A percentile compares a stretch with the other conserved stretches of the same genome.
Conservation (phyloP, 2,113 vertebrate genomes). For the Pomatostomus ruficeps region DNA sequence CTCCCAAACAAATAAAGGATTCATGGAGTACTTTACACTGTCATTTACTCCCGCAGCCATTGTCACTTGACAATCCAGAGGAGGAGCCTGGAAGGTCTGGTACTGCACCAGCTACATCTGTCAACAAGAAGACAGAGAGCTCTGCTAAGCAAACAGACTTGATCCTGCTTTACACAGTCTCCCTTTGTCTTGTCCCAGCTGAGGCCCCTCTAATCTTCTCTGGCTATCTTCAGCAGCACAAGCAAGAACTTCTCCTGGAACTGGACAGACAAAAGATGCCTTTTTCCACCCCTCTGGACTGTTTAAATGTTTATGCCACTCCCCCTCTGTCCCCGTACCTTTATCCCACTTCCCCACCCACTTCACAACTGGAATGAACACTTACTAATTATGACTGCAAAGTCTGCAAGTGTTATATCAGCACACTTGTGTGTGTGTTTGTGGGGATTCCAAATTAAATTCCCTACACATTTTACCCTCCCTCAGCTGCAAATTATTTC, state of each 20-base stretch:
- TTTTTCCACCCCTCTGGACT: conserved; percentile 50
- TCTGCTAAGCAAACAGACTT: conserved; percentile 66
- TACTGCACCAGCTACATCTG: conserved; percentile 71
- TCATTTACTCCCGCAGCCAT: conserved; percentile 29
- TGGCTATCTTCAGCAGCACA: conserved; percentile 56
- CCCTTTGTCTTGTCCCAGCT: conserved; percentile 65
- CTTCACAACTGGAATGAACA: not conserved
- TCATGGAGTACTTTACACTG: conserved; percentile 56
- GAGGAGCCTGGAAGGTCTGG: conserved; percentile 44
- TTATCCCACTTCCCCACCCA: not conserved
- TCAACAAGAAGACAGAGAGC: conserved; percentile 65
- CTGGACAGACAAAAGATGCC: conserved; percentile 60
- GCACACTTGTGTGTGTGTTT: not conserved
- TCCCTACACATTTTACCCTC: not conserved
- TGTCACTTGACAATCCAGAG: conserved; percentile 58
- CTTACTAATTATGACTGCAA: not conserved
- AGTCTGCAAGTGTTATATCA: not conserved
- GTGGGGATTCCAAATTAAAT: not conserved
- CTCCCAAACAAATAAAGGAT: conserved; percentile 70
- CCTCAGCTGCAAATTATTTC: not conserved
- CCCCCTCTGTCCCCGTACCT: not conserved
- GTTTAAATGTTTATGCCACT: conserved; percentile 62
- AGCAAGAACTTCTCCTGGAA: conserved; percentile 59
- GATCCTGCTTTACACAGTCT: conserved; percentile 64
- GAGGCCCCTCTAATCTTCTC: conserved; percentile 66